Conservation (phyloP, 1,140 invertebrate species). For the Periplaneta americana region DNA sequence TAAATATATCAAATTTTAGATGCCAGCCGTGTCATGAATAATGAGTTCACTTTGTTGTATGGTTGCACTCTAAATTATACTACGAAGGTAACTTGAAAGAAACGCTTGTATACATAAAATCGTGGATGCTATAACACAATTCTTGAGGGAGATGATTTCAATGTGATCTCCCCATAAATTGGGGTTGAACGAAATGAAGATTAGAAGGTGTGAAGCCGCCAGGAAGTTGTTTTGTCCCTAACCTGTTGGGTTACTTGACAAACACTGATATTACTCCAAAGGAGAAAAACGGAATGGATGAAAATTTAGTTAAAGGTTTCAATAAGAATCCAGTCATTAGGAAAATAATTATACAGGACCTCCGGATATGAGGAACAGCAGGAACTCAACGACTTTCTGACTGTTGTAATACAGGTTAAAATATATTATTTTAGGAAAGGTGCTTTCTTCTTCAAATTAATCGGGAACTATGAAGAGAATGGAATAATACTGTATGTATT, state of each 20-base stretch:
- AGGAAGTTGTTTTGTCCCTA: neutral
- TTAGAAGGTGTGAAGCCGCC: neutral
- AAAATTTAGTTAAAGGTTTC: too few relatives aligned
- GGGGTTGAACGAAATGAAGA: neutral
- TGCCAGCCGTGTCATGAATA: neutral
- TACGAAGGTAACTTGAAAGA: neutral
- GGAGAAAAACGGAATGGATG: too few relatives aligned
- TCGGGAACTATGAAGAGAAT: too few relatives aligned
- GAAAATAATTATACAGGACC: too few relatives aligned
- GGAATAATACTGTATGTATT: too few relatives aligned
- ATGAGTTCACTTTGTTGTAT: neutral
- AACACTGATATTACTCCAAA: neutral
- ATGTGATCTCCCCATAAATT: neutral
- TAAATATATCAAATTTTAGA: neutral
- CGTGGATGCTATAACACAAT: neutral
- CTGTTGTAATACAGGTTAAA: too few relatives aligned
- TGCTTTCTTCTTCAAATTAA: too few relatives aligned
- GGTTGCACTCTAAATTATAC: neutral
- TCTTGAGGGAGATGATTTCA: neutral
- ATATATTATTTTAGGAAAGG: too few relatives aligned
- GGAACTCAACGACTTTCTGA: too few relatives aligned
- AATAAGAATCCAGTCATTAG: too few relatives aligned
- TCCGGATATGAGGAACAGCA: too few relatives aligned
- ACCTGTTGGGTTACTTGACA: neutral
- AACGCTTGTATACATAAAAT: neutral